phyloP scores from a whole-genome alignment of 2,888 invertebrate species.

The Onchidella celtica region DNA sequence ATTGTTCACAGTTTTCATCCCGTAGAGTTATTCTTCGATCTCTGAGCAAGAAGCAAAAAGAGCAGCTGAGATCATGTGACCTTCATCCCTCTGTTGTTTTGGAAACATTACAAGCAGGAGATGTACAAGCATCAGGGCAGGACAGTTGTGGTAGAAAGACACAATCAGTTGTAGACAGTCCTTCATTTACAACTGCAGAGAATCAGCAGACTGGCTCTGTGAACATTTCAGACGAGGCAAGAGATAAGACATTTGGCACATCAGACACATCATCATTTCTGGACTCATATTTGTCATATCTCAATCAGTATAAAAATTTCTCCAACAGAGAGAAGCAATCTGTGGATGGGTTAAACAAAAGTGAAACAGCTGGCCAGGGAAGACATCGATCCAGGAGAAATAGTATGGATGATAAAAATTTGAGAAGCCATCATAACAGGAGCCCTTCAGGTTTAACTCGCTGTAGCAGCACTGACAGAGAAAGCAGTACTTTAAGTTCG shows the following conservation, averaged over 20 bases:
- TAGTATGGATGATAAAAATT: neutral
- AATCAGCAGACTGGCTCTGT: neutral
- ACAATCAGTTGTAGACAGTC: neutral
- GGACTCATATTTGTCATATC: slow-evolving; percentile 52
- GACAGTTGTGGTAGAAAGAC: neutral
- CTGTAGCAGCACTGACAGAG: slow-evolving; percentile 16
- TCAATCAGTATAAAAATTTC: slow-evolving; percentile 30
- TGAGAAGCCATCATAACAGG: neutral
- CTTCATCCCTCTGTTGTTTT: slow-evolving; percentile 33
- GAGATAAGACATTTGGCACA: neutral
- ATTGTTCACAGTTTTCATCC: neutral
- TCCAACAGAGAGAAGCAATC: neutral
- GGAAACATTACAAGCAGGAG: neutral
- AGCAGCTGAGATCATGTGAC: slow-evolving; percentile 1
- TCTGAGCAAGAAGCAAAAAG: slow-evolving; percentile 13
- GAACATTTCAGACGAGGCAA: neutral
- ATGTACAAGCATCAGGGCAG: neutral
- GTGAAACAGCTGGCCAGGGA: neutral
- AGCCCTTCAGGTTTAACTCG: neutral
- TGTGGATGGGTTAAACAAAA: neutral
- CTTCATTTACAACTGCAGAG: neutral
- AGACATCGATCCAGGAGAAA: neutral
- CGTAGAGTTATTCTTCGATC: neutral
- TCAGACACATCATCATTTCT: slow-evolving; percentile 52
- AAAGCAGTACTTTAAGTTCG: slow-evolving; percentile 1